Conservation (phyloP, 2,797 vertebrate genomes). For the Champsocephalus esox region DNA sequence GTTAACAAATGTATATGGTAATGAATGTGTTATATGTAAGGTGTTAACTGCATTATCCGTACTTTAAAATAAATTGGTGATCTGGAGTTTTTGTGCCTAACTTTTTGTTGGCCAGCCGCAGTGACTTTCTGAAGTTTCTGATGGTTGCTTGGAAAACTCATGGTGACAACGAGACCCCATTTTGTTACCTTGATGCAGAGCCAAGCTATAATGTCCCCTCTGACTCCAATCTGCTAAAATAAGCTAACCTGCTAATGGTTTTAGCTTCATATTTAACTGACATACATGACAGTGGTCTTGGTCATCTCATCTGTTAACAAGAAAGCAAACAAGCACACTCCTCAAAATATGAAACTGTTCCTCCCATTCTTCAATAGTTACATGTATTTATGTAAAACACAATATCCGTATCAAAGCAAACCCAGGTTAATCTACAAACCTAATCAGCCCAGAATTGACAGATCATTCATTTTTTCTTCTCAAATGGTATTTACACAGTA, state of each 20-base stretch:
- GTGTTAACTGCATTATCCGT: not conserved
- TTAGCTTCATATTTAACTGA: not conserved
- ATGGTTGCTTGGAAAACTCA: not conserved
- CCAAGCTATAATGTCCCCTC: not conserved
- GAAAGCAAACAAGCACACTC: not conserved
- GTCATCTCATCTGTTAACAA: not conserved
- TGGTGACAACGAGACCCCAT: not conserved
- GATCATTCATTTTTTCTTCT: not conserved
- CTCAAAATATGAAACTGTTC: not conserved
- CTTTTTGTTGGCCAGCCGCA: conserved; percentile 1
- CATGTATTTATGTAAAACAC: not conserved
- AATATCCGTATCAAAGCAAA: not conserved
- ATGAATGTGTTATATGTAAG: no score
- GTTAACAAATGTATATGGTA: not conserved
- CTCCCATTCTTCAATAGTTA: not conserved
- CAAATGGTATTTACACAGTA: conserved; percentile 18
- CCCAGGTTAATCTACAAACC: not conserved
- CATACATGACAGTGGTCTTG: not conserved
- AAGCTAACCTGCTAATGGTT: not conserved
- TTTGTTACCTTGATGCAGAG: not conserved
- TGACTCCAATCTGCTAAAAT: not conserved
- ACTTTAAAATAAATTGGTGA: not conserved
- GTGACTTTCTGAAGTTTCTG: not conserved
- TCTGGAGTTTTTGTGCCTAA: not conserved
- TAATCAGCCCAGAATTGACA: not conserved